phyloP scores from a whole-genome alignment of 2,113 vertebrate genomes.

The Pipa parva region DNA sequence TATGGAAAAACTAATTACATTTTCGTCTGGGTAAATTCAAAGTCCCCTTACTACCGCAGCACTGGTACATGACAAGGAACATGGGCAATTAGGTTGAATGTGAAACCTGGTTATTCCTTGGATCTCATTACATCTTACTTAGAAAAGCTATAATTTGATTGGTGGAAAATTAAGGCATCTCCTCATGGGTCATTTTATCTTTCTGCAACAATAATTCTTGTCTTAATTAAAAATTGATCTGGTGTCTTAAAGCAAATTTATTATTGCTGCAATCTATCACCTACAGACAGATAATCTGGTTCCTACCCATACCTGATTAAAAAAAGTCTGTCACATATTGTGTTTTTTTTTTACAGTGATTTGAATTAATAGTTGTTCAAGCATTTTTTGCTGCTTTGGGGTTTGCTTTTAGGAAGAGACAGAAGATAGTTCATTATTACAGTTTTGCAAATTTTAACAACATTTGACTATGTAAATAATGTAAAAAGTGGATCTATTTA shows the following conservation, averaged over 20 bases:
- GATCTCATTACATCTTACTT: conserved; percentile 86
- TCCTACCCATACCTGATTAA: conserved; percentile 96
- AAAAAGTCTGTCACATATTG: conserved; percentile 87
- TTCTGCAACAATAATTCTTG: conserved; percentile 98
- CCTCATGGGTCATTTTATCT: conserved; percentile 97
- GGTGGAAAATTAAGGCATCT: conserved; percentile 94
- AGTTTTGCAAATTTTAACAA: no score
- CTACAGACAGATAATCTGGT: conserved; percentile 96
- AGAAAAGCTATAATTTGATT: conserved; percentile 96
- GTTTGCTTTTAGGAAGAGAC: no score
- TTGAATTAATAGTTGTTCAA: conserved; percentile 74
- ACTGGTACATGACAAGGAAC: conserved; percentile 79
- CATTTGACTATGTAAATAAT: no score
- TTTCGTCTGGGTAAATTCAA: conserved; percentile 83
- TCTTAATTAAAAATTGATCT: conserved; percentile 99
- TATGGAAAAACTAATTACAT: conserved; percentile 86
- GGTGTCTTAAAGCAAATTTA: conserved; percentile 98
- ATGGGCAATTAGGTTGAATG: conserved; percentile 79
- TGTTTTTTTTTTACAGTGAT: conserved; percentile 70
- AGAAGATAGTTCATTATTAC: background rate
- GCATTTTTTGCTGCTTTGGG: conserved; percentile 45
- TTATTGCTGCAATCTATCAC: conserved; percentile 99
- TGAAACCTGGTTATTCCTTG: conserved; percentile 80
- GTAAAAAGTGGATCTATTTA: no score
- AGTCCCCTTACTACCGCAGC: conserved; percentile 77